These are phyloP conservation scores for Clupea harengus DNA, from an alignment of 2,113 vertebrate genomes.

Conservation along the genomic window DNA sequence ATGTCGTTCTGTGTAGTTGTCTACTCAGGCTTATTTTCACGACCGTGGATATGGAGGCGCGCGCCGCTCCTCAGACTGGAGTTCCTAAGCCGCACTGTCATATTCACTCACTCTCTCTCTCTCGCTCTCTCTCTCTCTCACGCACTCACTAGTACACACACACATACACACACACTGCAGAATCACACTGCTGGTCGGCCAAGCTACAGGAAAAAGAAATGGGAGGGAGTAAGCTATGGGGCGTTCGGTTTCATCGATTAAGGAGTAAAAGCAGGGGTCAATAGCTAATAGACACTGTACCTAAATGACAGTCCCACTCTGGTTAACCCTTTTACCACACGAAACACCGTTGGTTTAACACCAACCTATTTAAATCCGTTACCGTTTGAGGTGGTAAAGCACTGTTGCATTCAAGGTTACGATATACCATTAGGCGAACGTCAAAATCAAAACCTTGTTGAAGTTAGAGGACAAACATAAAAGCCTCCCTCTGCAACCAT, in stretches of 20 bases:
- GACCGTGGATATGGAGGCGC: conserved; percentile 38
- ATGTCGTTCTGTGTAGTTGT: neutral
- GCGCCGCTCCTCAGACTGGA: conserved; percentile 40
- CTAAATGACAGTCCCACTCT: conserved; percentile 26
- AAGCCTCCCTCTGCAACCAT: neutral
- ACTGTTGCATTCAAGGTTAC: conserved; percentile 58
- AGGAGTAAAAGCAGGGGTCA: conserved; percentile 8
- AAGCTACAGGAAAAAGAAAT: conserved; percentile 14
- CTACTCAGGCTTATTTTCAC: conserved; percentile 27
- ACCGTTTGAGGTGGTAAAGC: conserved; percentile 43
- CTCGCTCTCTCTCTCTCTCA: neutral
- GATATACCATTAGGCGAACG: neutral
- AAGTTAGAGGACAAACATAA: neutral
- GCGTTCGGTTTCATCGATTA: conserved; percentile 16
- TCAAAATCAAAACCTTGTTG: neutral
- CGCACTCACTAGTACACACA: conserved; percentile 11
- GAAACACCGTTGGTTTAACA: neutral
- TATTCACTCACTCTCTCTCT: conserved; percentile 21
- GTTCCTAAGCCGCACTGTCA: conserved; percentile 60
- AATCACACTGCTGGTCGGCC: conserved; percentile 32
- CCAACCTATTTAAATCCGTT: neutral
- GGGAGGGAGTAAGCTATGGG: neutral
- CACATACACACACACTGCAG: conserved; percentile 52
- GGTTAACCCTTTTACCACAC: neutral
- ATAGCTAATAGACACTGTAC: neutral